Evolutionary conservation across 2,888 invertebrate species (phyloP).

Genomic region (Agrypnus murinus): DNA sequence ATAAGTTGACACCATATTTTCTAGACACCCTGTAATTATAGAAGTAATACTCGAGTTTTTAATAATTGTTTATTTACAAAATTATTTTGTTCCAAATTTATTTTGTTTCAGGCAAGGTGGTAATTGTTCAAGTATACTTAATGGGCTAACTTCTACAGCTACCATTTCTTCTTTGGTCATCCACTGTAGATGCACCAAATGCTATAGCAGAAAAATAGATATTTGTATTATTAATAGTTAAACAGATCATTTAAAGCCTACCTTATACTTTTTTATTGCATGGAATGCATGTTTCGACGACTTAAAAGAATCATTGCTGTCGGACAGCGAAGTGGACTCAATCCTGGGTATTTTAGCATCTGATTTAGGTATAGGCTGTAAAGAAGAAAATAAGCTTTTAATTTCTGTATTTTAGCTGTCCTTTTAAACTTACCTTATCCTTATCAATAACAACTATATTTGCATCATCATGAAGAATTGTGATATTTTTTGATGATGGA

Average conservation of each 20-base stretch:
- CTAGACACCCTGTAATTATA: too few relatives aligned
- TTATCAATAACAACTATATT: constrained; percentile 78
- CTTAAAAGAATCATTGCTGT: constrained; percentile 40
- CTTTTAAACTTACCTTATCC: constrained; percentile 71
- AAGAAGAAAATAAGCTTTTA: constrained; percentile 48
- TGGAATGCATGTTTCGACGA: constrained; percentile 67
- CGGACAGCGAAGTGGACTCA: constrained; percentile 55
- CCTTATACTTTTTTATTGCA: constrained; percentile 69
- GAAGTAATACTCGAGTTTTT: too few relatives aligned
- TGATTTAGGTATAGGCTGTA: constrained; percentile 67
- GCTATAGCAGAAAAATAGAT: too few relatives aligned
- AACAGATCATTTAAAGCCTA: too few relatives aligned
- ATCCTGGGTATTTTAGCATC: constrained; percentile 69
- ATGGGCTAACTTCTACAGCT: constrained; percentile 83
- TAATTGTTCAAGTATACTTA: constrained; percentile 80
- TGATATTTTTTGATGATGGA: constrained; percentile 76
- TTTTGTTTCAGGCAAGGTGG: constrained; percentile 82
- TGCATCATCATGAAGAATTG: constrained; percentile 84
- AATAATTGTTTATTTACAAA: not conserved
- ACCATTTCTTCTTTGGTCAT: constrained; percentile 82
- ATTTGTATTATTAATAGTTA: too few relatives aligned
- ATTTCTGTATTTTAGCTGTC: too few relatives aligned
- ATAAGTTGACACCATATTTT: too few relatives aligned
- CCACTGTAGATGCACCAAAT: constrained; percentile 83
- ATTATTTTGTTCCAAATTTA: constrained; percentile 75